These are phyloP conservation scores for Caenorhabditis imperialis DNA, from an alignment of 2,888 invertebrate species.

Conservation along the genomic window DNA sequence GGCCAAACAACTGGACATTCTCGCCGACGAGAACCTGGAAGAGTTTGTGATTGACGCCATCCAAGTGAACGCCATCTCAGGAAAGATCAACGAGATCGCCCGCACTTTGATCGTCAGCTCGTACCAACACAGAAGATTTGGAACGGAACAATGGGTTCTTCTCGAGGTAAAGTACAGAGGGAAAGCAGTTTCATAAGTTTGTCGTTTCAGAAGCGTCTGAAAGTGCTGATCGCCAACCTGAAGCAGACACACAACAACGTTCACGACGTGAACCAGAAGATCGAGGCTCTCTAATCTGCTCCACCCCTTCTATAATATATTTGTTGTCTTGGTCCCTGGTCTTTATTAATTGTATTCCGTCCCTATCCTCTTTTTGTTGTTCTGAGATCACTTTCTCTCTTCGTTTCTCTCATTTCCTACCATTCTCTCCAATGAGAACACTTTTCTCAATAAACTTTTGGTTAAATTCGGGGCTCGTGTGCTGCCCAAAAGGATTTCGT, in stretches of 20 bases:
- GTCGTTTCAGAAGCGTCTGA: conserved; percentile 63
- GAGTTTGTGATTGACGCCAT: conserved; percentile 93
- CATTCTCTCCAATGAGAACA: conserved; percentile 7
- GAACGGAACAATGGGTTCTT: conserved; percentile 70
- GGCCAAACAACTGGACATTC: conserved; percentile 89
- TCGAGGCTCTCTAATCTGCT: conserved; percentile 78
- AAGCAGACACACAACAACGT: conserved; percentile 69
- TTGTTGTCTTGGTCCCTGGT: conserved; percentile 34
- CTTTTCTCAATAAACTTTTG: conserved; percentile 18
- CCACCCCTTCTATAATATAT: conserved; percentile 20
- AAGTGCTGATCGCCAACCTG: conserved; percentile 66
- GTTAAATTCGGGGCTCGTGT: neutral
- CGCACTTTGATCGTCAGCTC: conserved; percentile 67
- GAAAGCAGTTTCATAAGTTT: too few species aligned
- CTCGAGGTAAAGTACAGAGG: conserved; percentile 53
- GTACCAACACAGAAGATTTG: conserved; percentile 74
- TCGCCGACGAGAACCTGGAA: conserved; percentile 88
- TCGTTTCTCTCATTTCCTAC: neutral
- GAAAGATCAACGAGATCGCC: conserved; percentile 75
- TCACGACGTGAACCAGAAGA: conserved; percentile 60
- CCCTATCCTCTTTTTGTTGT: conserved; percentile 8
- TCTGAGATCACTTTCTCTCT: conserved; percentile 1
- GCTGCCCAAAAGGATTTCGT: conserved; percentile 4
- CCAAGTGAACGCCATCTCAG: conserved; percentile 75
- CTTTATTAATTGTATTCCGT: conserved; percentile 23